These are phyloP conservation scores for Nothobranchius kuhntae DNA, from an alignment of 2,113 vertebrate species.

Conservation along the genomic window DNA sequence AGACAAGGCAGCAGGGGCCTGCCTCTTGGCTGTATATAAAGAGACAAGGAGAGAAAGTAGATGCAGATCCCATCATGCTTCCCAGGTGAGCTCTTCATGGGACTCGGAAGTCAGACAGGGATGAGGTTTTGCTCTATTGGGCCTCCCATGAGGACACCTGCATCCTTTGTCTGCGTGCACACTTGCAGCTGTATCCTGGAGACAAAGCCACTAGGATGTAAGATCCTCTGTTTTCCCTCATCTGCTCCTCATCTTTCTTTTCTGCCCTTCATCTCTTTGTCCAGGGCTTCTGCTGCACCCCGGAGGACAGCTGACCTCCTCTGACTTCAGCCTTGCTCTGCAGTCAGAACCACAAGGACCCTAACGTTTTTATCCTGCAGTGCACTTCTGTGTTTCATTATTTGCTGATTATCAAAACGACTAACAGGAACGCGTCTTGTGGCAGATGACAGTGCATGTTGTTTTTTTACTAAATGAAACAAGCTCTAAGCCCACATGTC, in stretches of 20 bases:
- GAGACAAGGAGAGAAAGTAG: slow-evolving; percentile 8
- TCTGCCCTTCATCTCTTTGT: slow-evolving; percentile 24
- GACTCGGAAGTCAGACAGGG: slow-evolving; percentile 53
- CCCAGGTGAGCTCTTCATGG: slow-evolving; percentile 55
- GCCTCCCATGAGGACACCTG: slow-evolving; percentile 47
- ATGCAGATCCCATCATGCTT: slow-evolving; percentile 33
- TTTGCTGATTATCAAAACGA: slow-evolving; percentile 2
- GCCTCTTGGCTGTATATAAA: slow-evolving; percentile 49
- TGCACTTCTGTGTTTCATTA: background rate
- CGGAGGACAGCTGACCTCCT: slow-evolving; percentile 48
- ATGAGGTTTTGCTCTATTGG: slow-evolving; percentile 52
- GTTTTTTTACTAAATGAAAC: slow-evolving; percentile 19
- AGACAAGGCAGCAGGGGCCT: slow-evolving; percentile 60
- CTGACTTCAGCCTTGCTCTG: slow-evolving; percentile 20
- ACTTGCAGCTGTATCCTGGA: slow-evolving; percentile 68
- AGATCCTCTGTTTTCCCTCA: slow-evolving; percentile 10
- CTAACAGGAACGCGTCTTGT: slow-evolving; percentile 1
- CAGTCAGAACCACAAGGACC: slow-evolving; percentile 3
- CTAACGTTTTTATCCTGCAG: slow-evolving; percentile 3
- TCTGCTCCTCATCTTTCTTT: background rate
- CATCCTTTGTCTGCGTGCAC: slow-evolving; percentile 36
- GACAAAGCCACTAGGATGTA: slow-evolving; percentile 61
- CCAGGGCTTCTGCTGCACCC: slow-evolving; percentile 26
- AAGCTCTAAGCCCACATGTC: slow-evolving; percentile 6
- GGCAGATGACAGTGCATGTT: slow-evolving; percentile 8